Evolutionary conservation across 1,140 invertebrate genomes (phyloP), one percentile per base, ranked within the genome.

Genomic region (Drosophila erecta): DNA sequence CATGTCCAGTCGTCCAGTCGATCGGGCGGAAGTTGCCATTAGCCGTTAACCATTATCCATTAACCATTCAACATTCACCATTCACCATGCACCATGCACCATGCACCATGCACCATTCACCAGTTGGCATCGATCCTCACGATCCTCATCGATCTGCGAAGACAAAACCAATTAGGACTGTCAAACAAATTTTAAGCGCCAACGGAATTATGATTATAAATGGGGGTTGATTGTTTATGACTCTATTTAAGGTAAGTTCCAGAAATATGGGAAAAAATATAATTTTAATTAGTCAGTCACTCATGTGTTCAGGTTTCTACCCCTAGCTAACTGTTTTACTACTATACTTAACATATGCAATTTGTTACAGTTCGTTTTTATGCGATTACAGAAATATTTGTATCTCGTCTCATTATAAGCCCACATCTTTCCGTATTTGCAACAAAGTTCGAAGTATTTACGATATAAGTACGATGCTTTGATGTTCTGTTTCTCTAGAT

Each of bases 1-100:
- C 66, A 70, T 70, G 79, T 83, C 62, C 74, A 65, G 62, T 46
- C 50, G 55, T 83, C 62, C 74, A 65, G 62, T 46, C 50, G 55
- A 44, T 57, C 37, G 20, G 37, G 35, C 66, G 66, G 66, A 70
- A 69, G 64, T 70, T 24, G 35, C 64, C 65, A 69, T 69, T 69
- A 69, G 66, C 66, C 64, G 66, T 70, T 70, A 56, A 69, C 66
- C 62, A 70, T 67, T 65, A 65, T 58, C 79, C 78, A 80, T 59
- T 46, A 50, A 58, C 43, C 67, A 77, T 81, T 58, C 10, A 35
- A 43, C 24, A 17, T 17, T 17, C 24, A 24, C 24, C 24, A 24
- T 24, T 4, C 24, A 24, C 24, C 4, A 4, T 4, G 4, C 24
- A 24, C 4, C 20, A 58, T 51, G 56, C 14, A 55, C 15, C 51